phyloP scores from a whole-genome alignment of 2,113 vertebrate species.

The Eurypyga helias region DNA sequence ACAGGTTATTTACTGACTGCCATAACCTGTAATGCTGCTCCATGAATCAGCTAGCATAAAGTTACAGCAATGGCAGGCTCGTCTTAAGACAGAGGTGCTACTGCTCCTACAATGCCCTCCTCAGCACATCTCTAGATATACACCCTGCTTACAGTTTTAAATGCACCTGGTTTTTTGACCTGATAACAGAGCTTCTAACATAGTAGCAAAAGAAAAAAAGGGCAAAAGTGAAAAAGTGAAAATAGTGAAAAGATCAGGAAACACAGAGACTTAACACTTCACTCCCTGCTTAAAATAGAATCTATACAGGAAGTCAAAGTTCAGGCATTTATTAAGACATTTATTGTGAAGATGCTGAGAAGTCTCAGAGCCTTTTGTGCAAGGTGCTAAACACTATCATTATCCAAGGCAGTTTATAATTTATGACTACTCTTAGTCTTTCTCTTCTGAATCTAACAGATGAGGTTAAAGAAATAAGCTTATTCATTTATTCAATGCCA shows the following conservation, averaged over 20 bases:
- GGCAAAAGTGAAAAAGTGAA: not conserved
- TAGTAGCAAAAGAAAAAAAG: not conserved
- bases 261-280: not conserved
- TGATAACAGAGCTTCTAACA: not conserved
- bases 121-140: not conserved
- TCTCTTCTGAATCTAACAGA: not conserved
- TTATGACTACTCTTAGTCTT: not conserved
- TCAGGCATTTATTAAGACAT: not conserved
- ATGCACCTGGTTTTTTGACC: not conserved
- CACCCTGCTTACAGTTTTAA: not conserved
- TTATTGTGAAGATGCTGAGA: not conserved
- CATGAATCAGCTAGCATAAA: slow-evolving; percentile 61
- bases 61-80: not conserved
- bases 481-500: not conserved
- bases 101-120: slow-evolving; percentile 10
- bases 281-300: not conserved
- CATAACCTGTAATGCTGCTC: slow-evolving; percentile 64
- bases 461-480: not conserved
- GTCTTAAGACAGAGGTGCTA: not conserved
- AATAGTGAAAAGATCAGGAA: not conserved
- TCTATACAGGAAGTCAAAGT: not conserved
- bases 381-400: not conserved
- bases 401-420: not conserved
- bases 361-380: not conserved
- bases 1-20: slow-evolving; percentile 73